phyloP scores from a whole-genome alignment of 2,888 invertebrate genomes.

The Drosophila stalkeri region DNA sequence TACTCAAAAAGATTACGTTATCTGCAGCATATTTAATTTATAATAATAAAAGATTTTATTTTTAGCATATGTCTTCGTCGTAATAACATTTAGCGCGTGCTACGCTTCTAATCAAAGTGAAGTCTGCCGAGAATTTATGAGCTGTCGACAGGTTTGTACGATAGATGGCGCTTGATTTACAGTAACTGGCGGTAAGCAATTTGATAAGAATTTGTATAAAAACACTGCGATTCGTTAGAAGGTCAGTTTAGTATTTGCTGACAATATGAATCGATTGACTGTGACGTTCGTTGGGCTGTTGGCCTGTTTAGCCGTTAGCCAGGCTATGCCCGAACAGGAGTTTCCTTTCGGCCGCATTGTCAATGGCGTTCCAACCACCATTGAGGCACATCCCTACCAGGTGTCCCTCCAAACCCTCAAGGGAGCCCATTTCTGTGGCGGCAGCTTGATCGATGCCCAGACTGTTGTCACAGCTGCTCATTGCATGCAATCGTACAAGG shows the following conservation, averaged over 20 bases:
- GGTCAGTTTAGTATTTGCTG: constrained; percentile 40
- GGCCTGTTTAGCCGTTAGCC: constrained; percentile 40
- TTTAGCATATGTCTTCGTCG: neutral
- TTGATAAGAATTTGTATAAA: constrained; percentile 52
- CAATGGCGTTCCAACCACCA: constrained; percentile 84
- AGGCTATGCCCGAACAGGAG: constrained; percentile 47
- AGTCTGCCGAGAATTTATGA: neutral
- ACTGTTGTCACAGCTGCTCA: constrained; percentile 85
- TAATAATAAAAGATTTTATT: neutral
- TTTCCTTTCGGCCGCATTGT: constrained; percentile 84
- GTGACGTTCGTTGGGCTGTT: constrained; percentile 51
- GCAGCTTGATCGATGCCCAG: constrained; percentile 82
- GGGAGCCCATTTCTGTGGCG: constrained; percentile 85
- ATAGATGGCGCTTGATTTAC: constrained; percentile 6
- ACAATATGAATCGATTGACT: constrained; percentile 58
- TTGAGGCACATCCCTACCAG: constrained; percentile 85
- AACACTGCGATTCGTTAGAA: neutral
- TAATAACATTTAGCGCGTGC: constrained; percentile 2
- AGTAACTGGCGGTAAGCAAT: neutral
- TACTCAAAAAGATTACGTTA: neutral
- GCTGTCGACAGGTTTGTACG: neutral
- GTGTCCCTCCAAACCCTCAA: constrained; percentile 83
- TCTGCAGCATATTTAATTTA: neutral
- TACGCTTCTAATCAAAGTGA: neutral
- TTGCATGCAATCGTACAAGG: constrained; percentile 74